Evolutionary conservation across 2,797 vertebrate genomes (phyloP), one percentile per base, ranked within the genome.

Genomic region (Petrocephalus schoutedeni): DNA sequence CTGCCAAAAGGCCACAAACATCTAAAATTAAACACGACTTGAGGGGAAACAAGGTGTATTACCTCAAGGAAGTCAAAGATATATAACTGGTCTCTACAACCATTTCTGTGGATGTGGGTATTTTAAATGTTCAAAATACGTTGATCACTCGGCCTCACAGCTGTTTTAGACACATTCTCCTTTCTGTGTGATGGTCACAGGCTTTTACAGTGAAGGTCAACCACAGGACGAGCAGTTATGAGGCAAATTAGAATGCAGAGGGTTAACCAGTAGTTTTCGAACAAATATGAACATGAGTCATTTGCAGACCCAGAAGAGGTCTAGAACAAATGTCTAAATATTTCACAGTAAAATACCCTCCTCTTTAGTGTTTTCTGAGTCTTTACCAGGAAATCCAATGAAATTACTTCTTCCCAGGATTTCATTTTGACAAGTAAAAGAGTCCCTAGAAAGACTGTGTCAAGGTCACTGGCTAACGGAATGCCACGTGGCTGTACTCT

Each of bases 391-490:
- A 77, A 77, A 45, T 77, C 16, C 36, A 77, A 77, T 45, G 36
- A 77, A 77, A 77, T n/a, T 77, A 19, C 5, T 77, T 77, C 36
- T 77, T 77, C 71, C 71, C 71, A 8, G 71, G 71, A 77, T 36
- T 77, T 45, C 36, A 45, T 77, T 77, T 77, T 77, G 36, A 41
- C 32, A 19, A 19, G 16, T 77, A 77, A 77, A 77, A 77, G 64
- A 71, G 64, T 71, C 64, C 64, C 64, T 32, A 36, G 64, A 71
- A 36, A 71, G 23, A 32, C 4, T 5, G 12, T 71, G 71, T 77
- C 71, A 77, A 77, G 71, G 71, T 77, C 71, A 77, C 32, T 77
- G 8, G 32, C 71, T 77, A 77, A 45, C 71, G n/a, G 71, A 77
- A 45, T 0, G 71, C 36, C 71, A 51, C 56, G 56, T 58, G 56